A percentile compares a stretch with the other conserved stretches of the same genome.
Conservation (phyloP, 1,140 invertebrate species). For the Aradophagus sp. region DNA sequence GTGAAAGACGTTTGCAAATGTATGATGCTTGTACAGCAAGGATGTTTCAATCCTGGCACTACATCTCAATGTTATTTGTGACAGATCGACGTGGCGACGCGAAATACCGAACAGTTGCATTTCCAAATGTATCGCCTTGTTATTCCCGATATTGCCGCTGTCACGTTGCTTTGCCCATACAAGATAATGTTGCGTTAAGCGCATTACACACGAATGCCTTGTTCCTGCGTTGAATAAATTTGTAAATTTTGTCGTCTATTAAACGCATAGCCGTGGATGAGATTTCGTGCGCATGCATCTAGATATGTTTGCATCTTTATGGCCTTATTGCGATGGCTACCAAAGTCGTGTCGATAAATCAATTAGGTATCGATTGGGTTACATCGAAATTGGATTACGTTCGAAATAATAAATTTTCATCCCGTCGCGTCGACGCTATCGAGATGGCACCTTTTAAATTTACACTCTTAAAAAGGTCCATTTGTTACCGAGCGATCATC, state of each 20-base stretch:
- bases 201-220: slow-evolving; percentile 40
- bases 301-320: slow-evolving; percentile 47
- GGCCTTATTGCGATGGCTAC: slow-evolving; percentile 33
- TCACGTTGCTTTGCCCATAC: slow-evolving; percentile 29
- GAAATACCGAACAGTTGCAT: slow-evolving; percentile 24
- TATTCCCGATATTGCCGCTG: slow-evolving; percentile 36
- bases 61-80: slow-evolving; percentile 16
- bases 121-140: slow-evolving; percentile 38
- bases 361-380: slow-evolving; percentile 28
- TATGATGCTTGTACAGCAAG: no score
- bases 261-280: slow-evolving; percentile 23
- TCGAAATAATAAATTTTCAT: slow-evolving; percentile 43
- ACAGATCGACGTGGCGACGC: slow-evolving; percentile 1
- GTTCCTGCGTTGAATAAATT: slow-evolving; percentile 45
- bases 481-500: neutral
- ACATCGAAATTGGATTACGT: slow-evolving; percentile 38
- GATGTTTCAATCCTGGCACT: no score
- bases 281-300: slow-evolving; percentile 20
- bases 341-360: slow-evolving; percentile 39
- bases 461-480: no score
- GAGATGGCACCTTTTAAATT: slow-evolving; percentile 1
- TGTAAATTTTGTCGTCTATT: slow-evolving; percentile 50
- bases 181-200: slow-evolving; percentile 50
- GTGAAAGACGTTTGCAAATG: no score
- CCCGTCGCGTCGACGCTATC: neutral